Conservation (phyloP, 2,113 vertebrate species). For the Myotis brandtii region DNA sequence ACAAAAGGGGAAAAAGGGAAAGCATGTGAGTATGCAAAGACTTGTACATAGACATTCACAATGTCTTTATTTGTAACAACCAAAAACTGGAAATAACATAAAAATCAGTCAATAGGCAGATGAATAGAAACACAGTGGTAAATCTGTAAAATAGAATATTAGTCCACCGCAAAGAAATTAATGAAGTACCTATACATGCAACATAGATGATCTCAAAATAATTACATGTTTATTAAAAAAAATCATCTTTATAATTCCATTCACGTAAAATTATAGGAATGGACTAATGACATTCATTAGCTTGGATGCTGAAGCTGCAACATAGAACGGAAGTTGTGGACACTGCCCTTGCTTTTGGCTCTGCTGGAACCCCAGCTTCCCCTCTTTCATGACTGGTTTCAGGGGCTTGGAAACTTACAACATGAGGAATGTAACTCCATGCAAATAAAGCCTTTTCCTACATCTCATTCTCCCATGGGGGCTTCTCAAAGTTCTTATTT, state of each 20-base stretch:
- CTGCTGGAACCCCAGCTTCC: no score
- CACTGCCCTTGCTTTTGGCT: no score
- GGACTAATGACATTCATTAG: no score
- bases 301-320: no score
- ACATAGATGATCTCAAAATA: not conserved
- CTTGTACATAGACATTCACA: not conserved
- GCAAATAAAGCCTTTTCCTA: no score
- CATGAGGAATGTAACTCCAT: no score
- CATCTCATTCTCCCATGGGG: no score
- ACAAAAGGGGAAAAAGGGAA: not conserved
- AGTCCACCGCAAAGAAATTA: not conserved
- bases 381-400: no score
- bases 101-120: not conserved
- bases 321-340: no score
- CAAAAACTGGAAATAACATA: not conserved
- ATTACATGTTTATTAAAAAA: not conserved
- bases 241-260: not conserved
- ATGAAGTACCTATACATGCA: not conserved
- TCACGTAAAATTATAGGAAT: not conserved
- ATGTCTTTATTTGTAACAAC: not conserved
- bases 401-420: no score
- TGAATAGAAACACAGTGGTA: not conserved
- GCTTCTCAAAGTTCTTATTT: no score
- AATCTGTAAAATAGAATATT: not conserved
- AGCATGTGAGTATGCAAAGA: not conserved